Evolutionary conservation across 1,140 invertebrate genomes (phyloP), one percentile per base, ranked within the genome.

Genomic region (Drosophila pectinifera): DNA sequence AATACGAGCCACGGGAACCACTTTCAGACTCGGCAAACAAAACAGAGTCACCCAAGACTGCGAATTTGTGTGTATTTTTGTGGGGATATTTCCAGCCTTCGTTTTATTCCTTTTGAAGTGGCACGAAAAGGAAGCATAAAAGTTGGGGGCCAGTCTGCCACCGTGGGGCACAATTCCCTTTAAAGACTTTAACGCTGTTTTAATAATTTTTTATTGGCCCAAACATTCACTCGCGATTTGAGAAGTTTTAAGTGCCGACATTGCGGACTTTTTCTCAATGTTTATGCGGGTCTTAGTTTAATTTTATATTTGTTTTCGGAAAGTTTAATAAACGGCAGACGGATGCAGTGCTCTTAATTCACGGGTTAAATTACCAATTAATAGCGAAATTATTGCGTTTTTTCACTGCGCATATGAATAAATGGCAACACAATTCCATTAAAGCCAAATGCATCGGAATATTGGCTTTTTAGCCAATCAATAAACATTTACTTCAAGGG

Each of bases 21-120:
- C 67, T 72, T 79, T 22, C 77, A 55, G 78, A 41, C 43, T 54
- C 49, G 39, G n/a, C 43, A 74, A 74, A 70, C 55, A 57, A 77
- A 48, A 59, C 20, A 70, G 58, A 64, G 53, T 65, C 78, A 36
- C 69, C 58, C 20, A 24, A 55, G 36, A 58, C 46, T 38, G 49
- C 11, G 68, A 46, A 73, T 68, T 82, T 78, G 73, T 78, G 80
- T 73, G 78, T 78, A 45, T 81, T 83, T 76, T 57, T 67, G 61
- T 49, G 46, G 58, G 58, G 78, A 72, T 83, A 76, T 67, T 59
- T 76, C 72, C 48, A 64, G 82, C 64, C 53, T 43, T 31, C 79
- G 70, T 86, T 88, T 85, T 88, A 86, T 86, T 78, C 62, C 65
- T 78, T 86, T 88, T 86, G 83, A 86, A 86, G 83, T 88, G 83